Conservation (phyloP, 2,113 vertebrate species). For the Gymnorhina tibicen region DNA sequence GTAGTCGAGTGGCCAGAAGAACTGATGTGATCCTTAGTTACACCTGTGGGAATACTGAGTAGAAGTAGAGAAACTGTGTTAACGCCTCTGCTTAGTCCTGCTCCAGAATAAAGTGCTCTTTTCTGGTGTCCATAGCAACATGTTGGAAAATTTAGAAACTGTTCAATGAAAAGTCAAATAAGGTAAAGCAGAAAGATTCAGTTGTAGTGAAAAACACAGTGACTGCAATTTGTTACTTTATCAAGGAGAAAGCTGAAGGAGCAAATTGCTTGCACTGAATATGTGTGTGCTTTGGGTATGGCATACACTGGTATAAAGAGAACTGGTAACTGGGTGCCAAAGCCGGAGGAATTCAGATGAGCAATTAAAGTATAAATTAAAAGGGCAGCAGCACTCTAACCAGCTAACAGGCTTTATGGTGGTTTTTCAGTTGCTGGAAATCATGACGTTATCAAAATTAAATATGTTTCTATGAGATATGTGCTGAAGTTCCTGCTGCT, state of each 20-base stretch:
- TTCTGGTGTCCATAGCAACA: slow-evolving; percentile 22
- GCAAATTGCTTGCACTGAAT: background rate
- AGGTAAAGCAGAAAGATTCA: background rate
- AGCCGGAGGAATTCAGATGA: background rate
- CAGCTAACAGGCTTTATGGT: background rate
- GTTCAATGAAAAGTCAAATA: background rate
- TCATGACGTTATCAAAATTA: background rate
- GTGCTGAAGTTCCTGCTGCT: background rate
- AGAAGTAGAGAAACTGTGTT: background rate
- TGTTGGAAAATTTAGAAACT: background rate
- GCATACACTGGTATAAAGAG: background rate
- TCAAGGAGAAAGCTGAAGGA: background rate
- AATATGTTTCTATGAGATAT: background rate
- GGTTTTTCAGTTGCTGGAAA: background rate
- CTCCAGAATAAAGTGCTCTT: background rate
- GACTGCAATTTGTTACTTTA: background rate
- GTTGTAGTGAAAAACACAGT: background rate
- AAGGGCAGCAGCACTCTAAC: background rate
- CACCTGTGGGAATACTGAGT: background rate
- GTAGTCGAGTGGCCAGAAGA: background rate
- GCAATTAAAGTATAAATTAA: background rate
- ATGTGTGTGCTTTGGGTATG: rapidly evolving
- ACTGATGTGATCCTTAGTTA: background rate
- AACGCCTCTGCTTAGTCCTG: background rate
- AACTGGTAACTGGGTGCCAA: background rate